Conservation (phyloP, 2,113 vertebrate genomes). For the Tragelaphus imberbis region DNA sequence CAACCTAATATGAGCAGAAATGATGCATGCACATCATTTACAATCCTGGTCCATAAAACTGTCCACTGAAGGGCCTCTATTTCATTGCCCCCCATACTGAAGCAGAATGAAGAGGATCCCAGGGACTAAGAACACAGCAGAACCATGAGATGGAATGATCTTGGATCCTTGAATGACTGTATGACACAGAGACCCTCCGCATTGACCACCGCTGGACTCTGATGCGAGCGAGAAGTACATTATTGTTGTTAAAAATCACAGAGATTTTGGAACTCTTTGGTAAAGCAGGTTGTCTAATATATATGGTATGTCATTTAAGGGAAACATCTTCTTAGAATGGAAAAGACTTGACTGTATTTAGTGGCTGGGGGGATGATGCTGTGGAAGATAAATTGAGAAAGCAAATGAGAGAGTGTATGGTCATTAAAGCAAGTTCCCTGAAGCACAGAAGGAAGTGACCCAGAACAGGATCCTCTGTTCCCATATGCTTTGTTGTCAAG, state of each 20-base stretch:
- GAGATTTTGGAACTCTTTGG: neutral
- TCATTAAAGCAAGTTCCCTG: conserved; percentile 13
- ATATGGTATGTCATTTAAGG: neutral
- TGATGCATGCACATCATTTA: neutral
- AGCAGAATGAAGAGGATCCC: neutral
- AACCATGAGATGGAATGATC: neutral
- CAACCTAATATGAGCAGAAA: neutral
- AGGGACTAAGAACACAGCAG: neutral
- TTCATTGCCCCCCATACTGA: neutral
- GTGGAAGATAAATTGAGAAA: conserved; percentile 35
- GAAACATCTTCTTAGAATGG: neutral
- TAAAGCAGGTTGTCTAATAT: neutral
- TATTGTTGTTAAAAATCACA: neutral
- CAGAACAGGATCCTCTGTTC: conserved; percentile 25
- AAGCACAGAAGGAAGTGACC: conserved; percentile 21
- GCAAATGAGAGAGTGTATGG: conserved; percentile 14
- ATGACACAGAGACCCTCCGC: neutral
- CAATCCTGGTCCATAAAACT: neutral
- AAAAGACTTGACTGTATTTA: neutral
- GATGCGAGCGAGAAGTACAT: neutral
- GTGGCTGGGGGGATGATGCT: neutral
- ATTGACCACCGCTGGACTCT: neutral
- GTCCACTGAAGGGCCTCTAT: neutral
- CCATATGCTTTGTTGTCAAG: neutral
- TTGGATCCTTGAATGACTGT: neutral